phyloP scores from a whole-genome alignment of 2,797 vertebrate species.

The Pseudochaenichthys georgianus region DNA sequence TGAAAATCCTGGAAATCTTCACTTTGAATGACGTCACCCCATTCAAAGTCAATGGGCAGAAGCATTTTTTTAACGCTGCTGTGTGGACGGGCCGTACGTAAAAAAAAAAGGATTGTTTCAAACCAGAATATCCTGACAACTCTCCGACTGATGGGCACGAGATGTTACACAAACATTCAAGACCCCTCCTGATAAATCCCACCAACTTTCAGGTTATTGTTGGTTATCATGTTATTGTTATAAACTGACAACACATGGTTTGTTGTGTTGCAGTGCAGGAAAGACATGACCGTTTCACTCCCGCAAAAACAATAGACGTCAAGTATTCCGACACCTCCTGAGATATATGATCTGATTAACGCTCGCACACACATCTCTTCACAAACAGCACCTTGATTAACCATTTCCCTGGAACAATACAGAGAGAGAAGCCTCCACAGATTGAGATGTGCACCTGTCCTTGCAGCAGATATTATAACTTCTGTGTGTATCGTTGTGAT shows the following conservation, averaged over 20 bases:
- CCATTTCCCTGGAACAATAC: slow-evolving; percentile 30
- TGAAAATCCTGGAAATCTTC: too few species aligned
- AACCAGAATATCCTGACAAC: too few species aligned
- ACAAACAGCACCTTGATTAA: slow-evolving; percentile 4
- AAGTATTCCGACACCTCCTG: background rate
- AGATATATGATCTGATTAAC: slow-evolving; percentile 31
- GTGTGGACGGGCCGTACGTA: too few species aligned
- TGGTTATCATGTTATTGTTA: background rate
- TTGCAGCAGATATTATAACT: slow-evolving; percentile 2
- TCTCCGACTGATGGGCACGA: too few species aligned
- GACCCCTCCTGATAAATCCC: background rate
- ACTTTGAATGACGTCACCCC: too few species aligned
- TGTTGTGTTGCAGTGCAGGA: background rate
- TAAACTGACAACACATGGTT: slow-evolving; percentile 10
- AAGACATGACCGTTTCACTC: background rate
- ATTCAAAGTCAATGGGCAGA: too few species aligned
- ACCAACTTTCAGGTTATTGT: too few species aligned
- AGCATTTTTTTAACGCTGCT: too few species aligned
- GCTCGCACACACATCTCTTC: slow-evolving; percentile 8
- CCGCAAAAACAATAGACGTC: background rate
- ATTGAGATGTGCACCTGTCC: slow-evolving; percentile 33
- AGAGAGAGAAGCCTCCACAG: background rate
- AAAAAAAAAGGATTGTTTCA: background rate
- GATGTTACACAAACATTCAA: background rate
- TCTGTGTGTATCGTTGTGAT: slow-evolving; percentile 14